These are phyloP conservation scores for Drosophila mulleri DNA, from an alignment of 2,888 invertebrate genomes.

Conservation along the genomic window DNA sequence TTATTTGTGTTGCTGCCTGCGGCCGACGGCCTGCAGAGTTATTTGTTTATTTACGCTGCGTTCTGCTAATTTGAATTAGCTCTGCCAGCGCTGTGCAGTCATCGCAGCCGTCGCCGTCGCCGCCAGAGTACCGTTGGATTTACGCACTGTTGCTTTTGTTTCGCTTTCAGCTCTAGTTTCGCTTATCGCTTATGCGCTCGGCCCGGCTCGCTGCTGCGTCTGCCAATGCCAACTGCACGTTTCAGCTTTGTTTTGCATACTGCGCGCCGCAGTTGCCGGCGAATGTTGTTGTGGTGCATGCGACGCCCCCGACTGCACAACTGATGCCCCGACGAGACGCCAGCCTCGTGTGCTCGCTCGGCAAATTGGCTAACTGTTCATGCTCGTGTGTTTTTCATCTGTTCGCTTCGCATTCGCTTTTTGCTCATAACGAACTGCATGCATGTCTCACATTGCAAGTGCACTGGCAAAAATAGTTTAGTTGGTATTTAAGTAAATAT, in stretches of 20 bases:
- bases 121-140: constrained; percentile 22
- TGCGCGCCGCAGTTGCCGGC: constrained; percentile 77
- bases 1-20: constrained; percentile 54
- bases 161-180: constrained; percentile 1
- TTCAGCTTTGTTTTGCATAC: constrained; percentile 82
- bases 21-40: constrained; percentile 41
- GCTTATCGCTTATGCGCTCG: constrained; percentile 17
- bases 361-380: constrained; percentile 60
- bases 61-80: constrained; percentile 69
- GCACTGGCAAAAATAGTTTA: constrained; percentile 30
- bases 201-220: constrained; percentile 15
- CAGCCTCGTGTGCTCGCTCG: constrained; percentile 56
- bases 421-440: constrained; percentile 27
- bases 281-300: constrained; percentile 63
- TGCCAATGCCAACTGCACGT: constrained; percentile 76
- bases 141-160: constrained; percentile 42
- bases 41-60: constrained; percentile 74
- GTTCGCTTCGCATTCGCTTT: constrained; percentile 19
- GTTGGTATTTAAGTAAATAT: background rate
- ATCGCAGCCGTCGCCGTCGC: background rate
- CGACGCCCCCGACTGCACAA: constrained; percentile 63
- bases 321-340: constrained; percentile 30
- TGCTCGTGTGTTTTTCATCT: constrained; percentile 32
- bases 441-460: constrained; percentile 56
- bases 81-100: constrained; percentile 3